Evolutionary conservation across 2,888 invertebrate species (phyloP).

Genomic region (Acanthococcus lagerstroemiae): DNA sequence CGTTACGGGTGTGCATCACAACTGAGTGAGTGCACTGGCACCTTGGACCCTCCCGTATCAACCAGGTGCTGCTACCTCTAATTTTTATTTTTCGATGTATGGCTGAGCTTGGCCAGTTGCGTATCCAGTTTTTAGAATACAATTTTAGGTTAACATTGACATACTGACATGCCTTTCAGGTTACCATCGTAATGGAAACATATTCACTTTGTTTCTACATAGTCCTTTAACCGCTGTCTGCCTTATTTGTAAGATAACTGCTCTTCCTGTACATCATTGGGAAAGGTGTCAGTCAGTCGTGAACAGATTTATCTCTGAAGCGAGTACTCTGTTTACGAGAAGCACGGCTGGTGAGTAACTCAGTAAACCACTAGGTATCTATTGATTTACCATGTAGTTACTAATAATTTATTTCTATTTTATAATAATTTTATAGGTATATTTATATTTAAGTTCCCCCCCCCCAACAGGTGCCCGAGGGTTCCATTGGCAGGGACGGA

Average conservation of each 20-base stretch:
- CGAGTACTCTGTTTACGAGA: constrained; percentile 68
- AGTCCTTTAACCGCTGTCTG: constrained; percentile 87
- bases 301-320: constrained; percentile 81
- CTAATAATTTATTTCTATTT: constrained; percentile 34
- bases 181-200: constrained; percentile 74
- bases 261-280: constrained; percentile 77
- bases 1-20: too few relatives aligned
- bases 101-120: too few relatives aligned
- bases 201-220: constrained; percentile 92
- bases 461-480: too few relatives aligned
- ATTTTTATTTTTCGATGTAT: too few relatives aligned
- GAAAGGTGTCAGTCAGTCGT: constrained; percentile 79
- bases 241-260: constrained; percentile 78
- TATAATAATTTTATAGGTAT: too few relatives aligned
- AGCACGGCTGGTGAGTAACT: constrained; percentile 64
- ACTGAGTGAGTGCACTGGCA: too few relatives aligned
- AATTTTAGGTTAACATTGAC: constrained; percentile 61
- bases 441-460: too few relatives aligned
- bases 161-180: constrained; percentile 89
- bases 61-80: too few relatives aligned
- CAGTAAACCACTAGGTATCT: not conserved
- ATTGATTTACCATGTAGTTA: constrained; percentile 3
- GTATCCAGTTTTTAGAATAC: too few relatives aligned
- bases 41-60: too few relatives aligned
- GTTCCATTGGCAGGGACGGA: too few relatives aligned